Conservation (phyloP, 2,797 vertebrate genomes). For the Phalanger gymnotis region DNA sequence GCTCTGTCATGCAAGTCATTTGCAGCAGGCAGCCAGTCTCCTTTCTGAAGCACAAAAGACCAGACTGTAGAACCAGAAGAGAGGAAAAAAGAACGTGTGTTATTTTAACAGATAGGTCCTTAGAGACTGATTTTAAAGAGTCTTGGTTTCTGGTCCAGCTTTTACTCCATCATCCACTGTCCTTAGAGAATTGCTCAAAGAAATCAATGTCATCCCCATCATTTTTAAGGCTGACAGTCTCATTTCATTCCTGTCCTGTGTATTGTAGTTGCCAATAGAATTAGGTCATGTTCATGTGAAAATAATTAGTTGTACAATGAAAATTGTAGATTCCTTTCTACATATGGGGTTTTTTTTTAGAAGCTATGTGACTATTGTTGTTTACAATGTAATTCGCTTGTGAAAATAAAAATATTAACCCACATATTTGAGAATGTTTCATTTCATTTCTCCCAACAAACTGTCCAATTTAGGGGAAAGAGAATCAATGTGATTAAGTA, state of each 20-base stretch:
- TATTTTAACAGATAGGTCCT: constrained; percentile 61
- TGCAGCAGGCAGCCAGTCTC: constrained; percentile 45
- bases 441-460: neutral
- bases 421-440: constrained; percentile 19
- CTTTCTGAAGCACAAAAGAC: constrained; percentile 65
- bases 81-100: constrained; percentile 3
- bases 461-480: constrained; percentile 22
- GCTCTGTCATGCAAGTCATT: constrained; percentile 58
- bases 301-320: constrained; percentile 57
- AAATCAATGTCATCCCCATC: constrained; percentile 61
- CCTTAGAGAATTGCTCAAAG: constrained; percentile 59
- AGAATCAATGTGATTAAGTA: constrained; percentile 38
- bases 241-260: constrained; percentile 74
- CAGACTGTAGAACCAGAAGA: constrained; percentile 55
- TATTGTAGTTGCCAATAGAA: constrained; percentile 55
- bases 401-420: constrained; percentile 25
- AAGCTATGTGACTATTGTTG: constrained; percentile 57
- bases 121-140: constrained; percentile 60
- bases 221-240: constrained; percentile 61
- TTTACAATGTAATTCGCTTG: neutral
- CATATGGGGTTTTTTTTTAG: constrained; percentile 58
- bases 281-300: constrained; percentile 71
- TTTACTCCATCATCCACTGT: constrained; percentile 45
- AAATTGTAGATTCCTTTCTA: constrained; percentile 41
- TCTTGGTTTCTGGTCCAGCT: constrained; percentile 62